Base-by-base conservation (phyloP, 2,888 invertebrate genomes). In the Harpagoxenus sublaevis region DNA sequence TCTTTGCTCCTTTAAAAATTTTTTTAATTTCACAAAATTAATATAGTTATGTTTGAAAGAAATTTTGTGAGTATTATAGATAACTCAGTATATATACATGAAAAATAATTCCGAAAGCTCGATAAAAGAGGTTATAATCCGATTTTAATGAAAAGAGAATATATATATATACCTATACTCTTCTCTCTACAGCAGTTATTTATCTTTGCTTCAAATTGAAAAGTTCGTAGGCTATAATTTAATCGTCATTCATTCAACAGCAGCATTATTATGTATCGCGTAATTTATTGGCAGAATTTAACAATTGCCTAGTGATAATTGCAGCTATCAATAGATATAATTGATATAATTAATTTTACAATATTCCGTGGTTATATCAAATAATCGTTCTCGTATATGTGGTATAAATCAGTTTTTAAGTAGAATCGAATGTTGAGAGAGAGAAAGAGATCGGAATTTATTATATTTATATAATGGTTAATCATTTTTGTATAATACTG, bases 211-310 rank as follows among this genome's bases (percentile, higher is more conserved):
- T 63, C 35, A 63, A 15, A 48, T 31, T 42, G 2, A 51, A 48
- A 18, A 39, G 9, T 45, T 31, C 2, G 23, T 10, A 39, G 8
- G 1, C 9, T 62, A 9, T 18, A 68, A 68, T 63, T 71, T 23
- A 48, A 35, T 35, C 3, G 53, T 55, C 23, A 55, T 65, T 65
- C 53, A 65, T 68, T 68, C 18, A 63, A 65, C 10, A 2, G 0
- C 8, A 42, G 6, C n/a, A 31, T 48, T 23, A 39, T 53, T 53
- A 42, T n/a, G 15, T n/a, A 39, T 63, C 12, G n/a, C 31, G 28
- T 77, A 51, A 65, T 65, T 39, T 39, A 66, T 65, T 39, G 35
- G 0, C 9, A 39, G 53, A 42, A 28, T 42, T 77, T 66, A 78
- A 77, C 28, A 53, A 77, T 77, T 5, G n/a, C 2, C 12, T n/a